Evolutionary conservation across 2,113 vertebrate genomes (phyloP), one percentile per base, ranked within the genome.

Genomic region (Odontophorus gujanensis): DNA sequence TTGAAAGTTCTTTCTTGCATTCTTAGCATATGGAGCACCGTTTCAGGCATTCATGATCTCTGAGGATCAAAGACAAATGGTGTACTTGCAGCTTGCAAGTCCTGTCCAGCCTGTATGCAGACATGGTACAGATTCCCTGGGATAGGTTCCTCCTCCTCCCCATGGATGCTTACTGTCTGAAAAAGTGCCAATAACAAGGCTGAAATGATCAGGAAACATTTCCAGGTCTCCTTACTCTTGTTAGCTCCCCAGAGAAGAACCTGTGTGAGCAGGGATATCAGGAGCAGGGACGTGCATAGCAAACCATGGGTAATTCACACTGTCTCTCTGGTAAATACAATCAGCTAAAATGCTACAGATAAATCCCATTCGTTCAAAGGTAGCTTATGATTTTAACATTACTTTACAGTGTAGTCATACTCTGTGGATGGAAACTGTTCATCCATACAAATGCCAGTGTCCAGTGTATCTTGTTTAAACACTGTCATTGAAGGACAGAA

Each of bases 121-220:
- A 26, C 59, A 78, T 22, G 1, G 0, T 36, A 24, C 3, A 2
- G 36, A 48, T 30, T 18, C 1, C 0, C 25, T 20, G 24, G 13
- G 11, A 6, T 12, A 8, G 6, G 19, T 62, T n/a, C 51, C 7
- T 66, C 16, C 10, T 34, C 38, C 32, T 76, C 43, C 11, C 34
- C 3, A 13, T 15, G 32, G 34, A 57, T 58, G 19, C 11, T 40
- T 42, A 36, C 30, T 62, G 24, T 30, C 30, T 80, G 53, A 81
- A 68, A 24, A 73, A 81, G 22, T 28, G 13, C 4, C 28, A 58
- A 15, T 48, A 43, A 71, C 19, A 66, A 76, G 18, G 4, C 2
- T 17, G 50, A 57, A 36, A 43, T 13, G 12, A 42, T 16, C 18
- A 80, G 43, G 43, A 65, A 36, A 47, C 24, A 15, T 66, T 53